Conservation (phyloP, 2,797 vertebrate genomes). For the Catamblyrhynchus diadema region DNA sequence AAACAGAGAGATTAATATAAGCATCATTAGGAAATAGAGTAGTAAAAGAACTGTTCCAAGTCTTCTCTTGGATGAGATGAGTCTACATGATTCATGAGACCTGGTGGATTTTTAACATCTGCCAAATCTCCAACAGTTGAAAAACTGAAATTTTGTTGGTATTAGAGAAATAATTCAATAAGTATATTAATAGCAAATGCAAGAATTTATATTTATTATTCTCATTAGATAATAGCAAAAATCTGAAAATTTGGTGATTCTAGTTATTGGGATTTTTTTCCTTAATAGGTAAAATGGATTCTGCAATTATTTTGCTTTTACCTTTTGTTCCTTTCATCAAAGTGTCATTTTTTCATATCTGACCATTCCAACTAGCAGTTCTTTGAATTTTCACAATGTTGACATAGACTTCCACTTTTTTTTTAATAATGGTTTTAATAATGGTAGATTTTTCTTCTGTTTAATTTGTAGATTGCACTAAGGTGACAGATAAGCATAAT, state of each 20-base stretch:
- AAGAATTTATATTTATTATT: not conserved
- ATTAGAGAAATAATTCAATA: not conserved
- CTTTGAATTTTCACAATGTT: not conserved
- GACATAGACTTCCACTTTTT: not conserved
- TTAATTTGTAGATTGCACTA: constrained; percentile 2
- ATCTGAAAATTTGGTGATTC: not conserved
- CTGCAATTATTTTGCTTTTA: not conserved
- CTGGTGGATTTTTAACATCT: not conserved
- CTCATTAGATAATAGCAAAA: not conserved
- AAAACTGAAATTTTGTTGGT: not conserved
- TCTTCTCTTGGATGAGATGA: not conserved
- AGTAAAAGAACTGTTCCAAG: not conserved
- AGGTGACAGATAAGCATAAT: not conserved
- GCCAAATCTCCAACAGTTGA: not conserved
- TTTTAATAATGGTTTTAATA: not conserved
- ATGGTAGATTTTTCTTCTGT: not conserved
- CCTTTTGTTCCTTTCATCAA: not conserved
- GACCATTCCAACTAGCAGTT: constrained; percentile 31
- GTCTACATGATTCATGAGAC: not conserved
- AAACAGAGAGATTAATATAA: not conserved
- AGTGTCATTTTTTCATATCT: constrained; percentile 35
- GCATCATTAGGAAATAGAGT: not conserved
- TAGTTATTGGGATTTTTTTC: not conserved
- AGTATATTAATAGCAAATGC: not conserved
- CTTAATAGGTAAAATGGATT: not conserved